Base-by-base conservation (phyloP, 2,113 vertebrate genomes). In the Acrocephalus arundinaceus region DNA sequence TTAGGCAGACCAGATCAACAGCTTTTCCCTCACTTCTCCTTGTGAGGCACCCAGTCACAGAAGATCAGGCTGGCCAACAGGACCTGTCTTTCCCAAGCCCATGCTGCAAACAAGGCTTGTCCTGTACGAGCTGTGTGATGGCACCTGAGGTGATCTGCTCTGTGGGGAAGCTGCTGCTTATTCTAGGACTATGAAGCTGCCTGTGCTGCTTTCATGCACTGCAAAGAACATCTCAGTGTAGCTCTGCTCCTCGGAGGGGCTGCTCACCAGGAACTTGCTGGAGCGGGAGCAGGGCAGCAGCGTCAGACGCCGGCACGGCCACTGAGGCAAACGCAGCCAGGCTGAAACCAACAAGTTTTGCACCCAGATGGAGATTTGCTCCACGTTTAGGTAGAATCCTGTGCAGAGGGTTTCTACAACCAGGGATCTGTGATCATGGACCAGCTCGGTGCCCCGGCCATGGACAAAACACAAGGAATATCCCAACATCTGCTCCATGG, bases 281-380 rank as follows among this genome's bases (percentile, higher is more conserved):
- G 62, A 48, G 39, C 9, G 20, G 39, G 87, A 75, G 62, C 78
- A 61, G 70, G 54, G 46, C 78, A 82, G 54, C 62, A n/a, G n/a
- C 6, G 1, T 54, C 54, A 82, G 28, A 4, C 2, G 6, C 39
- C 1, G 3, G 28, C 24, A 4, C 0, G 39, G 78, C 62, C 70
- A 75, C 24, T n/a, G 78, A 21, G 77, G 87, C 37, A 89, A 59
- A 46, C 31, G 52, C 45, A 33, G 28, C 52, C 77, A 89, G 61
- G 78, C 54, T 12, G 78, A 46, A 10, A 21, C 8, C 9, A 89
- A 11, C 55, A 83, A 21, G 39, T 17, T 52, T 20, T 82, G 46
- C 11, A 31, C 62, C 70, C 87, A 89, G 54, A 0, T 18, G 46
- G 62, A 52, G 70, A 75, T 46, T 15, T 68, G n/a, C 39, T 82